Evolutionary conservation across 2,113 vertebrate genomes (phyloP), one percentile per base, ranked within the genome.

Genomic region (Reinhardtius hippoglossoides): DNA sequence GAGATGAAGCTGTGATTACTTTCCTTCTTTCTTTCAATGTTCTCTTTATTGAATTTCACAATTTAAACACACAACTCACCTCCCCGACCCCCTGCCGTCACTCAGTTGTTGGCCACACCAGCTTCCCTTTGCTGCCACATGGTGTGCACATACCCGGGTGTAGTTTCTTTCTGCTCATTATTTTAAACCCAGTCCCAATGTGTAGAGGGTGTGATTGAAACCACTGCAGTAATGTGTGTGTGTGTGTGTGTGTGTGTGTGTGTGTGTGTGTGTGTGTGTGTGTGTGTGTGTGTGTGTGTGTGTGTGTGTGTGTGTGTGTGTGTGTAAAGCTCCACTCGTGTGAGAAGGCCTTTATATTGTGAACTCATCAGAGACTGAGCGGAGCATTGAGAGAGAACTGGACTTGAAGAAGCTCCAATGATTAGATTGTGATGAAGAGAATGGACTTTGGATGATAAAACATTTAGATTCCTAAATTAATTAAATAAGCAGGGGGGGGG

Each of bases 391-490:
- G 40, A 56, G 35, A 37, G 4, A n/a, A 37, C 23, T 0, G 1
- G 5, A 52, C 5, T 21, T 9, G 24, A 59, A 26, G 44, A 73
- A 13, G n/a, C 16, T 44, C 52, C 27, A 62, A 55, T 67, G n/a
- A 67, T 58, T 61, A 58, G 14, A 54, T 71, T 23, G 14, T 42
- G 18, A 72, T 8, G 9, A 23, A 62, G 5, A 42, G 42, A 48
- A 54, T 20, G 3, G 18, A 18, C 1, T 0, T 13, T 66, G 13
- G 27, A n/a, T 37, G 66, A 66, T 66, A 14, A 61, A 61, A 74
- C 24, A 55, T 69, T 61, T 48, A 16, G 61, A 67, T 67, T 16
- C 37, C 54, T 5, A 14, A 59, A 40, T 59, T 24, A 54, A 68
- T 40, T 27, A 37, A 60, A 54, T 35, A 64, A 58, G 44, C 13